These are phyloP conservation scores for Megathymus violae DNA, from an alignment of 1,140 invertebrate species.

Conservation along the genomic window DNA sequence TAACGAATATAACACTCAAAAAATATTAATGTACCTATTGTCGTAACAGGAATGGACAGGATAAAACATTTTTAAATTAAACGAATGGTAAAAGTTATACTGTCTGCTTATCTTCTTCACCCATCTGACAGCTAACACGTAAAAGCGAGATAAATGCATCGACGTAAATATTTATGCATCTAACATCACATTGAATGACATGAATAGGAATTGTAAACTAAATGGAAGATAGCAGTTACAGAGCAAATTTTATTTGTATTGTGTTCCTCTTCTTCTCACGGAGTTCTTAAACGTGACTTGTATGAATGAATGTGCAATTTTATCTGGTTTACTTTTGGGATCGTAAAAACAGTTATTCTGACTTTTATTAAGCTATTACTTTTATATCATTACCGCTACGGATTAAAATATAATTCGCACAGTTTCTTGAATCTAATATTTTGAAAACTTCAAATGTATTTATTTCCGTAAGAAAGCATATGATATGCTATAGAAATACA, in stretches of 20 bases:
- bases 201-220: slow-evolving; percentile 8
- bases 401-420: neutral
- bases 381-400: slow-evolving; percentile 1
- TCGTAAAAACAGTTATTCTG: slow-evolving; percentile 22
- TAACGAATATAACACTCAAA: too few relatives aligned
- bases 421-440: neutral
- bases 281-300: slow-evolving; percentile 37
- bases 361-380: slow-evolving; percentile 23
- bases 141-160: slow-evolving; percentile 3
- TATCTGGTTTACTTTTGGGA: slow-evolving; percentile 1
- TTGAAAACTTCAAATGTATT: neutral
- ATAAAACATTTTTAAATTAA: neutral
- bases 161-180: slow-evolving; percentile 19
- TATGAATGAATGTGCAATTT: slow-evolving; percentile 30
- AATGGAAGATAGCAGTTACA: slow-evolving; percentile 9
- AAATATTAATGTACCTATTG: neutral
- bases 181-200: slow-evolving; percentile 6
- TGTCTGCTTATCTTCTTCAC: neutral
- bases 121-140: slow-evolving; percentile 1
- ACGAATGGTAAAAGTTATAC: neutral
- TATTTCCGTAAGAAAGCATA: neutral
- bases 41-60: neutral
- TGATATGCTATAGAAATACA: slow-evolving; percentile 10
- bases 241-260: slow-evolving; percentile 7
- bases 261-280: slow-evolving; percentile 23